A percentile compares a stretch with the other conserved stretches of the same genome.
Conservation (phyloP, 2,113 vertebrate genomes). For the Scopus umbretta region DNA sequence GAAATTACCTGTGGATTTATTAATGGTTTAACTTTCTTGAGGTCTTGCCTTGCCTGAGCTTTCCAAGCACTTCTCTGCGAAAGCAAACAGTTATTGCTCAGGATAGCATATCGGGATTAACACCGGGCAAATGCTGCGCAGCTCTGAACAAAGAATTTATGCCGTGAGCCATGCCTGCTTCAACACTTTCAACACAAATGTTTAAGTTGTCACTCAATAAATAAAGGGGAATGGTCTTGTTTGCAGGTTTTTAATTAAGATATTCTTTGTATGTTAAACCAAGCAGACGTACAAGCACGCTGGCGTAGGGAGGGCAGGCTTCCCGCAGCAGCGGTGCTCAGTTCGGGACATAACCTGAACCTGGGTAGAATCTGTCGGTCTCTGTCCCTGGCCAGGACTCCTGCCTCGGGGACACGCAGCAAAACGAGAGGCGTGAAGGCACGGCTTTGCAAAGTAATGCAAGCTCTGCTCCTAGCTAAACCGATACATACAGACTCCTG, state of each 20-base stretch:
- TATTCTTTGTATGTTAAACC: neutral
- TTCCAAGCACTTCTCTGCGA: neutral
- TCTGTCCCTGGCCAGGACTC: neutral
- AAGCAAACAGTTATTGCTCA: neutral
- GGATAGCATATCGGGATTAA: neutral
- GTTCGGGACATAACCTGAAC: neutral
- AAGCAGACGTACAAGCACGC: neutral
- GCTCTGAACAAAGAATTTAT: neutral
- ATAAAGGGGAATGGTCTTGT: neutral
- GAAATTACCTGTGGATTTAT: neutral
- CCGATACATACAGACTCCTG: neutral
- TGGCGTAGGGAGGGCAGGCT: neutral
- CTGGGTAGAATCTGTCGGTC: rapidly evolving
- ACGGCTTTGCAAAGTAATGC: neutral
- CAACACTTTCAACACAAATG: neutral
- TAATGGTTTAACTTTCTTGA: neutral
- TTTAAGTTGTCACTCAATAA: neutral
- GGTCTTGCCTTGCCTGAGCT: neutral
- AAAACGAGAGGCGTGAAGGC: neutral
- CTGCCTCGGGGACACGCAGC: neutral
- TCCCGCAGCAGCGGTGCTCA: neutral
- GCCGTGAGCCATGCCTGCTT: neutral
- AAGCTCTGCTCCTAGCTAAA: neutral
- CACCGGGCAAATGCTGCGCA: neutral
- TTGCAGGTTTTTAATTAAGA: neutral